Evolutionary conservation across 2,888 invertebrate species (phyloP).

Genomic region (Chydorus sphaericus): DNA sequence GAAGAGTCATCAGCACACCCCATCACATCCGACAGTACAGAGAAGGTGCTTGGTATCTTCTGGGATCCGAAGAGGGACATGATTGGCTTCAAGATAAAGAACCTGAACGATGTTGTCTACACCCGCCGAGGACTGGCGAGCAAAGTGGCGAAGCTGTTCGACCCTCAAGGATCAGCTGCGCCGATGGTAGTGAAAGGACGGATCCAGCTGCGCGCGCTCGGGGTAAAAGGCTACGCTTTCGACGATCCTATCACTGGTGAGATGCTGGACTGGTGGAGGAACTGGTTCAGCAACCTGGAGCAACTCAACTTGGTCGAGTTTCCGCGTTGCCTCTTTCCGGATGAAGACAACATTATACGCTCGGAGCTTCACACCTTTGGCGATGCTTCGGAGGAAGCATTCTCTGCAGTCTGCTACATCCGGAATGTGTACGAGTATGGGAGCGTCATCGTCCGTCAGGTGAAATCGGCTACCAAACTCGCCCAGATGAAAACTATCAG

Average conservation of each 20-base stretch:
- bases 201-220: background rate
- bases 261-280: background rate
- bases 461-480: conserved; percentile 1
- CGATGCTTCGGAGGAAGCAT: conserved; percentile 8
- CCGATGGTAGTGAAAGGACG: background rate
- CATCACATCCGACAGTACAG: background rate
- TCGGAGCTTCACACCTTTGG: conserved; percentile 4
- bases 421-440: background rate
- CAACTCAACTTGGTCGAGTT: background rate
- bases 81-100: background rate
- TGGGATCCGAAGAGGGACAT: background rate
- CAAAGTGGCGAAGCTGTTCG: background rate
- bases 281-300: background rate
- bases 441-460: background rate
- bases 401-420: background rate
- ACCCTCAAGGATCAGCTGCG: background rate
- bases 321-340: background rate
- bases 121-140: conserved; percentile 1
- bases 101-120: background rate
- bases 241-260: background rate
- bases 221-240: background rate
- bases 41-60: background rate
- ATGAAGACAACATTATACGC: background rate
- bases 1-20: background rate
- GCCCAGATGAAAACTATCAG: background rate